Evolutionary conservation across 2,888 invertebrate species (phyloP).

Genomic region (Helobdella robusta): DNA sequence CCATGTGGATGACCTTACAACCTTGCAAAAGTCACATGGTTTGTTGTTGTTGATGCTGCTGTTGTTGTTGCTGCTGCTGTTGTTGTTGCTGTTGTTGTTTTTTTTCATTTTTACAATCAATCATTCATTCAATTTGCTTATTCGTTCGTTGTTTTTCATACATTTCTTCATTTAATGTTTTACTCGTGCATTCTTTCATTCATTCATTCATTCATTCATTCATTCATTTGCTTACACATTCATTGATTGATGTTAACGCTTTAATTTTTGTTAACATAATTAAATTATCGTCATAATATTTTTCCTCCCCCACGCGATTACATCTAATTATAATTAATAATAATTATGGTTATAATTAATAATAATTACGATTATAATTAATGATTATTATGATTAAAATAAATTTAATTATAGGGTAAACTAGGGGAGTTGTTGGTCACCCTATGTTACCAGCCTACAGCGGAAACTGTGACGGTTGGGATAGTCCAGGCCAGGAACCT

Average conservation of each 20-base stretch:
- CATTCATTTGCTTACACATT: no score
- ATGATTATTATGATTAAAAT: neutral
- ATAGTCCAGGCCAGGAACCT: conserved; percentile 84
- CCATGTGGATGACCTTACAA: conserved; percentile 44
- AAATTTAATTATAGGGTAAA: no score
- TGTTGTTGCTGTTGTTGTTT: neutral
- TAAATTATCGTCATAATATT: neutral
- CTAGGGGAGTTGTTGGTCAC: conserved; percentile 60
- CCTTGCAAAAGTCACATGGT: conserved; percentile 48
- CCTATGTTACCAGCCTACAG: conserved; percentile 88
- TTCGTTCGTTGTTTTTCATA: neutral
- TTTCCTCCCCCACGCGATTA: neutral
- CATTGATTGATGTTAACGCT: no score
- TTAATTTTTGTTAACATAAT: no score
- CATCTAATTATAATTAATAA: neutral
- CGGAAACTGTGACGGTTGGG: conserved; percentile 78
- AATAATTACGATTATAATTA: neutral
- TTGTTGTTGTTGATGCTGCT: neutral
- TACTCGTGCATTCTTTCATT: neutral
- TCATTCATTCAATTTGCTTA: neutral
- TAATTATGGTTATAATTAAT: no score
- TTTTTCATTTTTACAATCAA: neutral
- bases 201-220: conserved; percentile 12
- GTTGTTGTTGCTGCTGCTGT: no score
- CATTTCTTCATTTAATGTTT: neutral